phyloP scores from a whole-genome alignment of 2,888 invertebrate genomes.

The Blastobasis lacticolella region DNA sequence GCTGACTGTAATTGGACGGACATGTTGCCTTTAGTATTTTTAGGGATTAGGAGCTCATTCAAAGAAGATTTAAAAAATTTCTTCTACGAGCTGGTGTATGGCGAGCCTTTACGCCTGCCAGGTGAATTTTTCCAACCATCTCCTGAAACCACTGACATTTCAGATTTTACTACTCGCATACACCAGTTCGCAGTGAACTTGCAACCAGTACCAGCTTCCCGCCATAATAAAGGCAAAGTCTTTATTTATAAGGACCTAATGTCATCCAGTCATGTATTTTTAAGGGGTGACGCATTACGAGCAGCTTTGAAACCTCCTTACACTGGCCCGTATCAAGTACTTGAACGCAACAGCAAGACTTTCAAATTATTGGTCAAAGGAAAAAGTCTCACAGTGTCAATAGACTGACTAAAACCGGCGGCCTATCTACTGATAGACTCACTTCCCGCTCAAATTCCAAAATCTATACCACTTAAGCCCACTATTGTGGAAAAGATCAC shows the following conservation, averaged over 20 bases:
- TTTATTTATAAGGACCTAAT: background rate
- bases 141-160: background rate
- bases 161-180: background rate
- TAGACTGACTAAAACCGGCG: conserved; percentile 20
- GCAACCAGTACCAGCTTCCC: background rate
- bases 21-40: no score
- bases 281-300: conserved; percentile 11
- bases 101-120: no score
- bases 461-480: background rate
- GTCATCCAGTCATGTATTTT: conserved; percentile 11
- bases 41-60: no score
- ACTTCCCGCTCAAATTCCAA: background rate
- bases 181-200: background rate
- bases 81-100: no score
- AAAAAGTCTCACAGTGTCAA: conserved; percentile 8
- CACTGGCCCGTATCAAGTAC: conserved; percentile 12
- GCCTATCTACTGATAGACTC: conserved; percentile 9
- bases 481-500: background rate
- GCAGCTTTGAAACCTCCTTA: conserved; percentile 6
- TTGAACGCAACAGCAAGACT: conserved; percentile 6
- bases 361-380: conserved; percentile 8
- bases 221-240: background rate
- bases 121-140: no score
- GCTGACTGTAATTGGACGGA: no score
- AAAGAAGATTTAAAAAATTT: no score